Evolutionary conservation across 2,888 invertebrate genomes (phyloP).

Genomic region (Eupithecia tripunctaria): DNA sequence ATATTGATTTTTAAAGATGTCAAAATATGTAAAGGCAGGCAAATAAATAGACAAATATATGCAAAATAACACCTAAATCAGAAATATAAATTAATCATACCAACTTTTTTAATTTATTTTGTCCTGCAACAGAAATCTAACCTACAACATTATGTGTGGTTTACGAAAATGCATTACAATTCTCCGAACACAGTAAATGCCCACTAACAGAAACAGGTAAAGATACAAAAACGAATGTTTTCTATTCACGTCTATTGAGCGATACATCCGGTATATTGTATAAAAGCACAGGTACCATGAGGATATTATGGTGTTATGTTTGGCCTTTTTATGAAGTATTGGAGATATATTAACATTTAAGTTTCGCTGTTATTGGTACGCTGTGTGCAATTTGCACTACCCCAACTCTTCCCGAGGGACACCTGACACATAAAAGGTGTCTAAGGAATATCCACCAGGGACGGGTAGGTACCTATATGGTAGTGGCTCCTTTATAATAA

Average conservation of each 20-base stretch:
- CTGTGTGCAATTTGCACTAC: too few relatives aligned
- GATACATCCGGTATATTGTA: constrained; percentile 64
- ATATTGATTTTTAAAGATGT: too few relatives aligned
- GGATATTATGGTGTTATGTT: constrained; percentile 1
- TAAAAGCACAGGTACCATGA: constrained; percentile 39
- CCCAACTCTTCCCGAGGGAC: too few relatives aligned
- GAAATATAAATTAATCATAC: background rate
- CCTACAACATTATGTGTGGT: background rate
- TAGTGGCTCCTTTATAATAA: too few relatives aligned
- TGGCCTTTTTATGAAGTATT: too few relatives aligned
- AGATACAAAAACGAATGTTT: constrained; percentile 48
- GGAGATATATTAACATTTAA: background rate
- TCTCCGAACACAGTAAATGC: background rate
- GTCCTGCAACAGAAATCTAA: background rate
- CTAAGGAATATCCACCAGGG: too few relatives aligned
- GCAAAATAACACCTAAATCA: too few relatives aligned
- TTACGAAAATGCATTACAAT: background rate
- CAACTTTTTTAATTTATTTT: too few relatives aligned
- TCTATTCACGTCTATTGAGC: constrained; percentile 48
- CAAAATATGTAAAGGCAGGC: too few relatives aligned
- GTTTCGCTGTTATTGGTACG: background rate
- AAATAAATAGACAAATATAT: too few relatives aligned
- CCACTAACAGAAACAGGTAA: constrained; percentile 1
- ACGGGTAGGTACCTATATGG: too few relatives aligned
- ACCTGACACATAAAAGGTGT: too few relatives aligned